Evolutionary conservation across 2,797 vertebrate species (phyloP), one percentile per base, ranked within the genome.

Genomic region (Mormyrops boulengeri): DNA sequence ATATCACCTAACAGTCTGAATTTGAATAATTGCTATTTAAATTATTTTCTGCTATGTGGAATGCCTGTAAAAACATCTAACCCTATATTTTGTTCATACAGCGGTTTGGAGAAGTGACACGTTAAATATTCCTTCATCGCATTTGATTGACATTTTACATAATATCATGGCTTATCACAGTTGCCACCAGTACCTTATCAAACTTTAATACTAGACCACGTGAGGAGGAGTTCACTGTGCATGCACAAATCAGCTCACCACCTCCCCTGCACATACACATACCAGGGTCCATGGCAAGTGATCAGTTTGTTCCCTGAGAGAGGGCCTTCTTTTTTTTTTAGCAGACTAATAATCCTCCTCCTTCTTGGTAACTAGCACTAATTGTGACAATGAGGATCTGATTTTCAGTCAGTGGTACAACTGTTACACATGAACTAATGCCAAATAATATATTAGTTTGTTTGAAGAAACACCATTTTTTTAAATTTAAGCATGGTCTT

Each of bases 81-180:
- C 0, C 34, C 8, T 22, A 44, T 49, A 49, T 84, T 47, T 47
- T 84, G n/a, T 84, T 84, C 80, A 44, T 17, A 38, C 14, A 8
- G 73, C 4, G 19, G 34, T n/a, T 47, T 44, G 17, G 7, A 4
- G 6, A 84, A 49, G n/a, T 19, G 2, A 84, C 38, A 84, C 6
- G 8, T 26, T 4, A n/a, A 49, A 84, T 44, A 44, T 84, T 44
- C 41, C 44, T 84, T 84, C 12, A 82, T 41, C 41, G 0, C 41
- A 47, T 44, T 92, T 94, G 69, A 85, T 93, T 95, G 94, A 94
- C 95, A 96, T 92, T 96, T 96, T 95, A 93, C 93, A 94, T 92
- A 92, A 95, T 92, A 96, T 96, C 94, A 93, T 92, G 94, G 95
- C 92, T 96, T 96, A 94, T 84, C 77, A 82, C 77, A 44, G 17